Evolutionary conservation across 1,140 invertebrate genomes (phyloP), one percentile per base, ranked within the genome.

Genomic region (Macrosteles quadrilineatus): DNA sequence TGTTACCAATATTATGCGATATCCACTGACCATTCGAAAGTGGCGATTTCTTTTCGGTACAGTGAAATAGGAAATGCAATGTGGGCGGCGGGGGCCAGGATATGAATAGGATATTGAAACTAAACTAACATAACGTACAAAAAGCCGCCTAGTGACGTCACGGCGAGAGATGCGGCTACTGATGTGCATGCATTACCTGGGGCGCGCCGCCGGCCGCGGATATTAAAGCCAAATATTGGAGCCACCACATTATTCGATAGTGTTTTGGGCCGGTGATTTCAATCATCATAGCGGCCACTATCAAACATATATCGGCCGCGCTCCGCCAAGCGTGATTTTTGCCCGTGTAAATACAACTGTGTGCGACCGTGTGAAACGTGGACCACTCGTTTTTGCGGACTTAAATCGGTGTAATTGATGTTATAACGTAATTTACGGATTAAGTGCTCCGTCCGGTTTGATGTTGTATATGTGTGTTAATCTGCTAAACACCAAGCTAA

Each of bases 261-360:
- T 50, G 47, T 50, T 50, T 50, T 50, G 14, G 6, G 47, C 47
- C 47, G 47, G 47, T 50, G 47, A 50, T 50, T 50, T 50, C 47
- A 50, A 50, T 50, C 47, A 50, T 50, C 47, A 50, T 50, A 50
- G 47, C 47, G 47, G 47, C n/a, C 47, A 50, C 47, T 50, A 50
- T 50, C 47, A 50, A 50, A 50, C 47, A 50, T 50, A 50, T n/a
- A 50, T 11, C 4, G 3, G 14, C 6, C 21, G 47, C 4, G 47
- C 47, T 36, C 32, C 32, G 32, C 32, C 14, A 14, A 36, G 32
- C 32, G 32, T 36, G 32, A 14, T 14, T 36, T 36, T 4, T 14
- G 4, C 4, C 32, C 32, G 32, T n/a, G n/a, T n/a, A n/a, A n/a
- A n/a, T n/a, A n/a, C n/a, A n/a, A n/a, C n/a, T n/a, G n/a, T n/a